Base-by-base conservation (phyloP, 2,797 vertebrate species). In the Gorsachius magnificus region DNA sequence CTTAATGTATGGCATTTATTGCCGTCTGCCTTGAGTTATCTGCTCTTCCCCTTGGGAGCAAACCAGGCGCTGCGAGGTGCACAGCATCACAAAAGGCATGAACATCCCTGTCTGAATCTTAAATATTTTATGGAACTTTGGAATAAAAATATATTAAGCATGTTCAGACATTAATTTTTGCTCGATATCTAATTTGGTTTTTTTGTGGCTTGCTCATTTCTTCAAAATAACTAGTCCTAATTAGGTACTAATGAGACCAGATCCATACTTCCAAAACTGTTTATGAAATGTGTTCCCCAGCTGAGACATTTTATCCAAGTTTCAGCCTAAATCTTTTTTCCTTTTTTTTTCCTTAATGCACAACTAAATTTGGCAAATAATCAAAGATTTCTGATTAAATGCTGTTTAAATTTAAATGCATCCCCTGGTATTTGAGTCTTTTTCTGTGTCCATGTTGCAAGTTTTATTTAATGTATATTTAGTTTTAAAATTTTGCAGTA, bases 211-310 rank as follows among this genome's bases (percentile, higher is more conserved):
- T 97, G 93, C 97, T 96, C 95, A 95, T 96, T 97, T 97, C 90
- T 97, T 97, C 94, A 97, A 94, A 96, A 97, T 97, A 97, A 94
- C 97, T 91, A 90, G 91, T 95, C 89, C 91, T 97, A 97, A 97
- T 96, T 97, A 96, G 92, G 79, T 97, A 96, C 93, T 97, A 97
- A 96, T 97, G 96, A 96, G 94, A 94, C 87, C 94, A 97, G 95
- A 97, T 96, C 87, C 89, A 94, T 95, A 95, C 82, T 96, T 97
- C 82, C 93, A 96, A 96, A 97, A 91, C 74, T 93, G 94, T 96
- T 97, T 96, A 97, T 97, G 84, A 97, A 97, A 95, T 90, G 94
- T 94, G 92, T 97, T 97, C 93, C 93, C 95, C 83, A 95, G 89
- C 83, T 97, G 93, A 97, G 92, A 97, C 89, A 93, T 97, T 97